phyloP scores from a whole-genome alignment of 2,113 vertebrate genomes.

The Poeciliopsis occidentalis region DNA sequence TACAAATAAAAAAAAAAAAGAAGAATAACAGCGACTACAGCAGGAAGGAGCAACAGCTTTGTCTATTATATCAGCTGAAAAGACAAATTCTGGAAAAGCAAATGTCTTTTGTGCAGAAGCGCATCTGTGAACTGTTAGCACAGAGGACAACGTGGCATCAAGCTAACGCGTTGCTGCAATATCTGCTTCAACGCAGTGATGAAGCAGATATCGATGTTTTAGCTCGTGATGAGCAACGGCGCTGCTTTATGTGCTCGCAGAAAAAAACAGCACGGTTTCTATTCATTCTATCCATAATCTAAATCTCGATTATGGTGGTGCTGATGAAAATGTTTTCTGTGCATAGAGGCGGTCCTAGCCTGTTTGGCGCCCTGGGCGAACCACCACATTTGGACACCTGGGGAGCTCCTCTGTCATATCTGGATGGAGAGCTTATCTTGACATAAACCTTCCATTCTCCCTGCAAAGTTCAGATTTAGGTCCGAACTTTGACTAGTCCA shows the following conservation, averaged over 20 bases:
- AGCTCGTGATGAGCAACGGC: not conserved
- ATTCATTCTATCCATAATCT: no score
- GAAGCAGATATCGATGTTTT: constrained; percentile 18
- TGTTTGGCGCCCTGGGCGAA: no score
- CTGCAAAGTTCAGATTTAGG: not conserved
- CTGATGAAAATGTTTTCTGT: no score
- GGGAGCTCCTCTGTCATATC: no score
- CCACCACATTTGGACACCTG: no score
- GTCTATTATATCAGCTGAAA: constrained; percentile 22
- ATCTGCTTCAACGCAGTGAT: constrained; percentile 4
- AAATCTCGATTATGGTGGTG: no score
- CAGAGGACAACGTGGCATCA: constrained; percentile 26
- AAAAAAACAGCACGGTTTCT: no score
- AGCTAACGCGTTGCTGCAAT: constrained; percentile 22
- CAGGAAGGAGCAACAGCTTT: not conserved
- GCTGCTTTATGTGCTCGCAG: no score
- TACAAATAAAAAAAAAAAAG: not conserved
- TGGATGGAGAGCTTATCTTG: no score
- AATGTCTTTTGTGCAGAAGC: constrained; percentile 25
- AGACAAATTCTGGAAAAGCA: constrained; percentile 37
- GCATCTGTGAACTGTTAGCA: constrained; percentile 29
- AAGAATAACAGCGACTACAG: not conserved
- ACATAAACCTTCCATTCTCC: not conserved
- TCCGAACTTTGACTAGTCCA: not conserved
- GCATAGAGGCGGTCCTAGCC: no score